Evolutionary conservation across 2,113 vertebrate species (phyloP).

Genomic region (Limnothrissa miodon): DNA sequence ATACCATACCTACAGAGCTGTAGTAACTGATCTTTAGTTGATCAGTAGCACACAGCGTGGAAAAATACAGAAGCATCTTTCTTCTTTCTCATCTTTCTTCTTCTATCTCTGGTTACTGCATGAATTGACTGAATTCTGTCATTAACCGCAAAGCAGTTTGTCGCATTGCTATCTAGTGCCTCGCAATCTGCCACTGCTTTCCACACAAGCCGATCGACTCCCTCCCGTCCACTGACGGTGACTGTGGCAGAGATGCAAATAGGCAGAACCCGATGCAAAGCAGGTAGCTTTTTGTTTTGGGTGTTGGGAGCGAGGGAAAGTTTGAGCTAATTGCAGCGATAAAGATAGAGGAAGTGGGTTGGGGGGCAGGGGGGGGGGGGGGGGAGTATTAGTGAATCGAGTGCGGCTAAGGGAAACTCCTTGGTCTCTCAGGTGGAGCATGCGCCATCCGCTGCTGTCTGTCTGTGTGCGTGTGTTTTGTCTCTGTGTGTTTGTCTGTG

Average conservation of each 20-base stretch:
- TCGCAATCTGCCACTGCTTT: not conserved
- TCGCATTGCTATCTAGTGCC: not conserved
- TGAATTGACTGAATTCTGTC: not conserved
- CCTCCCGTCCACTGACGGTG: not conserved
- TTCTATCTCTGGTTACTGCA: not conserved
- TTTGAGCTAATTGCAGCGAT: not conserved
- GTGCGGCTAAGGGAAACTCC: not conserved
- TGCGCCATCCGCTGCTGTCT: not conserved
- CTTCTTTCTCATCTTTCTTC: too few species aligned
- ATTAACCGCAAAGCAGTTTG: not conserved
- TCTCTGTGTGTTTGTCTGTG: not conserved
- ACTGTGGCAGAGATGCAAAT: conserved; percentile 13
- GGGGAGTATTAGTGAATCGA: not conserved
- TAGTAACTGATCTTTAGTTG: too few species aligned
- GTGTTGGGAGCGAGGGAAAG: not conserved
- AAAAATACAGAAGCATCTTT: too few species aligned
- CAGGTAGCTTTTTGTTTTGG: not conserved
- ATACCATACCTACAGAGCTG: too few species aligned
- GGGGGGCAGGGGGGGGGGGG: not conserved
- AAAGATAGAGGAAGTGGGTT: too few species aligned
- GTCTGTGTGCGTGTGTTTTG: not conserved
- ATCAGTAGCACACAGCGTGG: too few species aligned
- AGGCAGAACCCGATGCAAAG: not conserved
- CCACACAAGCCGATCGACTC: not conserved
- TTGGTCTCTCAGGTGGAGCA: not conserved